A percentile compares a stretch with the other conserved stretches of the same genome.
These are phyloP conservation scores for Loriculus beryllinus DNA, from an alignment of 2,797 vertebrate genomes.

Conservation along the genomic window DNA sequence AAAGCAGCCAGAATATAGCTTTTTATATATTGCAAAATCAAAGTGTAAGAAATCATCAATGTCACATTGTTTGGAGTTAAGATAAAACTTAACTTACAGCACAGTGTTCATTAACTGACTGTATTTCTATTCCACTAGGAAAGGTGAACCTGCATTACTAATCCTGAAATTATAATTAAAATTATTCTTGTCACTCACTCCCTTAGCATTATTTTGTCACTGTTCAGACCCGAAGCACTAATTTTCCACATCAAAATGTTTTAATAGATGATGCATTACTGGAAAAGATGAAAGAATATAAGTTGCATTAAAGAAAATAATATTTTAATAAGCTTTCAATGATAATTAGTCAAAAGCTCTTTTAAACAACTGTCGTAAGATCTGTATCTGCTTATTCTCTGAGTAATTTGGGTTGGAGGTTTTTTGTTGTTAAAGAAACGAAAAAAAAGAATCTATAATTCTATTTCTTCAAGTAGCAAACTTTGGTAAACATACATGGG, in stretches of 20 bases:
- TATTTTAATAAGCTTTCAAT: background rate
- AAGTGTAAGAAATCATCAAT: background rate
- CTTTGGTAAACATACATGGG: background rate
- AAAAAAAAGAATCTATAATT: background rate
- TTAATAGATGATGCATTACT: background rate
- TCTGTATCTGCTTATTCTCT: background rate
- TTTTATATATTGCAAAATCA: background rate
- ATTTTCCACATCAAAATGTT: constrained; percentile 4
- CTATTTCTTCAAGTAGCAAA: background rate
- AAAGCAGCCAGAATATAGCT: background rate
- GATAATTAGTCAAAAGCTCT: background rate
- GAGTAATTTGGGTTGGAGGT: background rate
- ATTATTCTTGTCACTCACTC: background rate
- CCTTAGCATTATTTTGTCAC: background rate
- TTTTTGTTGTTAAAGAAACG: background rate
- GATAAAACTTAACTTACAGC: background rate
- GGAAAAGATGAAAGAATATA: background rate
- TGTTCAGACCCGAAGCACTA: background rate
- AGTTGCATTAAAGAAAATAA: background rate
- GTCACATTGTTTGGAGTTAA: background rate
- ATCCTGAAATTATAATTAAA: background rate
- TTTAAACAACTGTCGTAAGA: background rate
- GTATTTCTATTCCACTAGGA: background rate
- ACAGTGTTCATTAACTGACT: background rate
- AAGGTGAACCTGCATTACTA: background rate